Conservation (phyloP, 2,888 invertebrate genomes). For the Pammene aurita region DNA sequence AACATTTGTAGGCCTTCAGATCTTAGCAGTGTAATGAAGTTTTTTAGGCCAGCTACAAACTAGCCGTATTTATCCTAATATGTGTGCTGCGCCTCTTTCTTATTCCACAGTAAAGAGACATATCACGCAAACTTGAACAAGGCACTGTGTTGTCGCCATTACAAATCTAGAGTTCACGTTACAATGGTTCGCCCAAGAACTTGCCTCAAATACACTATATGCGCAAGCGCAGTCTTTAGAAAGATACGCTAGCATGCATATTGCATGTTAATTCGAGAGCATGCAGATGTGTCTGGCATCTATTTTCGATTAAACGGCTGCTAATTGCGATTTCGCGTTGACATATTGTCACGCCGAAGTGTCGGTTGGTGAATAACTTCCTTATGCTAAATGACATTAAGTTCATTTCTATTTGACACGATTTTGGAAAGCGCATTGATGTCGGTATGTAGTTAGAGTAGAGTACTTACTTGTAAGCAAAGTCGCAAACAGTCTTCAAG, state of each 20-base stretch:
- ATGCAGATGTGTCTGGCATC: slow-evolving; percentile 30
- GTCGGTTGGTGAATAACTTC: background rate
- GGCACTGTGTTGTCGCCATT: no score
- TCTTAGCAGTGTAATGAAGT: no score
- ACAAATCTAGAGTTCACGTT: background rate
- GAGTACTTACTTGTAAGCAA: background rate
- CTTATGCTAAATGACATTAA: background rate
- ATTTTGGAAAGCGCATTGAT: background rate
- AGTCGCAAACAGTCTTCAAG: background rate
- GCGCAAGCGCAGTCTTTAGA: background rate
- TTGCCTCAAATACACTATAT: background rate
- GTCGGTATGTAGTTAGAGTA: background rate
- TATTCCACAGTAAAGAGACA: no score
- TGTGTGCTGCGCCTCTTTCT: no score
- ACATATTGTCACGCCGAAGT: slow-evolving; percentile 19
- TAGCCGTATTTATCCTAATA: no score
- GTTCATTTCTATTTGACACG: background rate
- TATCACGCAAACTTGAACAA: no score
- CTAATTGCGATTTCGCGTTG: slow-evolving; percentile 31
- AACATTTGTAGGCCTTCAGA: no score
- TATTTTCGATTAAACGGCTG: slow-evolving; percentile 2
- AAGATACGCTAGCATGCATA: background rate
- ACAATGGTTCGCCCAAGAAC: background rate
- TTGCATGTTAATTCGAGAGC: slow-evolving; percentile 14
- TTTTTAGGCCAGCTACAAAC: no score